Base-by-base conservation (phyloP, 2,888 invertebrate genomes). In the Apodemia hepburni region DNA sequence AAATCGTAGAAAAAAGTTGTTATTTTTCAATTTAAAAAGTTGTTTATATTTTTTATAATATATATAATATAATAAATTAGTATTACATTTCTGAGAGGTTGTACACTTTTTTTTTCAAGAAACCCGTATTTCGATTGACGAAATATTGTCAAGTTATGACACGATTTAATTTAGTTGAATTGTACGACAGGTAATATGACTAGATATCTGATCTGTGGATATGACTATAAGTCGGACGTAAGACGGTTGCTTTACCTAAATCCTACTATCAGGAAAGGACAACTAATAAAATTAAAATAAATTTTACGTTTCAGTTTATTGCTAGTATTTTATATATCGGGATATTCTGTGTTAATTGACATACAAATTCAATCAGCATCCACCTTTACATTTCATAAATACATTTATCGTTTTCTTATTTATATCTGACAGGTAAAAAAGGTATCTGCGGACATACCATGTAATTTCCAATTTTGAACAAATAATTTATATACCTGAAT, bases 391-490 rank as follows among this genome's bases (percentile, higher is more conserved):
- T 80, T 75, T 71, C 67, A 75, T 83, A 81, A 77, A 82, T 82
- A 85, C 81, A 75, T 59, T 63, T 59, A 75, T 42, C 74, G 80
- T 82, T 85, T 85, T 84, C 79, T 81, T 78, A 72, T 80, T 81
- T 81, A 76, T 79, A 75, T 77, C 73, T 82, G 80, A 74, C 81
- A 81, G 82, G 79, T 85, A 83, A 78, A 80, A 79, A 81, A 80
- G 69, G 68, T 71, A 63, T 57, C 58, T 59, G 58, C 17, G 38
- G 35, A 61, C 59, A 49, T 61, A 66, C 64, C 64, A 51, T 67
- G 66, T 64, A 64, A 66, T 61, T 62, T 64, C 59, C 62, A 64
- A 61, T 17, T 27, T 42, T 54, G 38, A 58, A 58, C 47, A 17
- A 61, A 58, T 45, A 33, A 58, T 33, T 66, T 63, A 59, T 61